Base-by-base conservation (phyloP, 1,140 invertebrate species). In the Amyelois transitella region DNA sequence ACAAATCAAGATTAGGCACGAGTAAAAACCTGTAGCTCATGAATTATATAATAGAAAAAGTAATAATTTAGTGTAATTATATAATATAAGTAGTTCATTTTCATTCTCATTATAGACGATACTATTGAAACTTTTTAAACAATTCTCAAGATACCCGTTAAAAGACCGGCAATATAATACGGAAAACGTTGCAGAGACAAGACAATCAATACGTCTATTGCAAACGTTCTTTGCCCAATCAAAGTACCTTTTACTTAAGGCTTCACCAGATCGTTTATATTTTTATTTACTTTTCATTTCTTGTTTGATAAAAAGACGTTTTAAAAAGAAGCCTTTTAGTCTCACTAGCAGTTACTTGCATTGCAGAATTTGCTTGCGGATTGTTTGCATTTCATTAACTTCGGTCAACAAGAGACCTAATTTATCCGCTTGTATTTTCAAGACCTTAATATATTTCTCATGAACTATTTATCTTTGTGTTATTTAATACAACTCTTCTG, bases 331-430 rank as follows among this genome's bases (percentile, higher is more conserved):
- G 4, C n/a, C 32, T 8, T 38, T 38, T 14, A 32, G 25, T 2
- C 12, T 38, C 22, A n/a, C n/a, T n/a, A 14, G 32, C 32, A 38
- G 32, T 14, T 14, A 38, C 47, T 72, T 75, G 67, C 66, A 72
- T 74, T 62, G 60, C 62, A 62, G 69, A 73, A 74, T 79, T 75
- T 75, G 67, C 72, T 72, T 61, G 53, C 18, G 61, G 64, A 72
- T 77, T 78, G 75, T 80, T 80, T 80, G 75, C 74, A 77, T 80
- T 82, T 82, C 77, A 78, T 82, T 80, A 78, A 73, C 66, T 69
- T 51, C 60, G 66, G 74, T 74, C 75, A 80, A 80, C 79, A 77
- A 65, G 62, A 68, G 62, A 73, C 71, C 67, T 79, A 72, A 80
- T 82, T 82, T 80, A 75, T 74, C 66, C 66, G 62, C 60, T 70